These are phyloP conservation scores for Acrobasis suavella DNA, from an alignment of 2,888 invertebrate genomes.

Conservation along the genomic window DNA sequence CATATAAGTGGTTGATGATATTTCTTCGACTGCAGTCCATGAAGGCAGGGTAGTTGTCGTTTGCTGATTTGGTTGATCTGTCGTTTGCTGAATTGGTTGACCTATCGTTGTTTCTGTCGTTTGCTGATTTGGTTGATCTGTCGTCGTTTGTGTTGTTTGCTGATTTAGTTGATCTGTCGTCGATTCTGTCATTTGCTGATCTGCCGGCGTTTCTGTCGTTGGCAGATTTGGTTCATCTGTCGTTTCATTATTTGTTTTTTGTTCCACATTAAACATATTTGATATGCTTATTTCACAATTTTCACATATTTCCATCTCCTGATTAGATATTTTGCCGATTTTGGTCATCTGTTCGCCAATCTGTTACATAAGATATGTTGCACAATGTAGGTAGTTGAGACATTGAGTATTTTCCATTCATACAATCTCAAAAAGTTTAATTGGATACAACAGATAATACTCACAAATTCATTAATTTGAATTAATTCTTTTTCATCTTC, in stretches of 20 bases:
- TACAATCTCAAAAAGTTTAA: too few relatives aligned
- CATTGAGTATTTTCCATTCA: too few relatives aligned
- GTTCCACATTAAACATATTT: background rate
- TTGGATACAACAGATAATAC: background rate
- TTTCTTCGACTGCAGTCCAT: background rate
- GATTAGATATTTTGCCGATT: background rate
- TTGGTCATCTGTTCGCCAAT: background rate
- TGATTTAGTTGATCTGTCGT: too few relatives aligned
- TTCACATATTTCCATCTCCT: background rate
- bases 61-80: background rate
- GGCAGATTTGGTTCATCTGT: background rate
- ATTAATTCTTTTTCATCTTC: background rate
- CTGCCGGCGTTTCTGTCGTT: too few relatives aligned
- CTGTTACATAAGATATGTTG: background rate
- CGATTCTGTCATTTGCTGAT: too few relatives aligned
- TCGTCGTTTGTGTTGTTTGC: too few relatives aligned
- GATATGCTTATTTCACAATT: background rate
- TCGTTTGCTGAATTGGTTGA: too few relatives aligned
- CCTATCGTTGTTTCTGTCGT: too few relatives aligned
- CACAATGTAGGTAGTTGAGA: too few relatives aligned
- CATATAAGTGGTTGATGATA: background rate
- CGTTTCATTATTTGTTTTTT: background rate
- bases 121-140: too few relatives aligned
- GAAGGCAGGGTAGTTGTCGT: too few relatives aligned
- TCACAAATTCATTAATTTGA: background rate